Evolutionary conservation across 2,888 invertebrate species (phyloP), one percentile per base, ranked within the genome.

Genomic region (Rhaphigaster nebulosa): DNA sequence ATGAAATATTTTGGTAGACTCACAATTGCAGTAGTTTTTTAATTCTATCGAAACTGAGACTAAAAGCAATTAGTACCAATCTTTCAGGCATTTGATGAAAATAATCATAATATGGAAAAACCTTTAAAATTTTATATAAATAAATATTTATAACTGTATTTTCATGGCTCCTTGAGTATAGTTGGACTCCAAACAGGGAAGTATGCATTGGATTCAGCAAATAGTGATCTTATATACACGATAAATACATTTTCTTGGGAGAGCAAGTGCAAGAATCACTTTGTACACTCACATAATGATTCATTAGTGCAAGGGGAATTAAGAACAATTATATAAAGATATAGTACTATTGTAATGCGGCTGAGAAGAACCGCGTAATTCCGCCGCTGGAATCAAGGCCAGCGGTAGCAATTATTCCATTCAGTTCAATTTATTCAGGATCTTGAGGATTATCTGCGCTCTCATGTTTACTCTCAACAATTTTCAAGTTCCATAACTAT

Each of bases 371-470:
- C 6, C 34, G 26, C 26, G 70, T 38, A 76, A 76, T 76, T 65
- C 65, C 65, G 80, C 38, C 41, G 41, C 10, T 41, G 41, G 41
- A 80, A 26, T 45, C 45, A 84, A 84, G 84, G 70, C 70, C 84
- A 84, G 12, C 45, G 15, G 5, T 12, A 5, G 45, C 84, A 84
- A 84, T 84, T 84, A 84, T 84, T 84, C 84, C 45, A 84, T 76
- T 84, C 84, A 84, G 84, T 84, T 84, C 84, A 84, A 84, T 84
- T 84, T 84, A 84, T 84, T 84, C 84, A 84, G 45, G 34, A 76
- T 76, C 34, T 76, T 38, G 34, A 38, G 70, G 70, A 76, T 76
- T 76, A 76, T 76, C 70, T 76, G 34, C 38, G 34, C 23, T 34
- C 70, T 76, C 70, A 38, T 38, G 70, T 76, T 76, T 34, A 76